Evolutionary conservation across 1,140 invertebrate genomes (phyloP).

Genomic region (Drosophila navojoa): DNA sequence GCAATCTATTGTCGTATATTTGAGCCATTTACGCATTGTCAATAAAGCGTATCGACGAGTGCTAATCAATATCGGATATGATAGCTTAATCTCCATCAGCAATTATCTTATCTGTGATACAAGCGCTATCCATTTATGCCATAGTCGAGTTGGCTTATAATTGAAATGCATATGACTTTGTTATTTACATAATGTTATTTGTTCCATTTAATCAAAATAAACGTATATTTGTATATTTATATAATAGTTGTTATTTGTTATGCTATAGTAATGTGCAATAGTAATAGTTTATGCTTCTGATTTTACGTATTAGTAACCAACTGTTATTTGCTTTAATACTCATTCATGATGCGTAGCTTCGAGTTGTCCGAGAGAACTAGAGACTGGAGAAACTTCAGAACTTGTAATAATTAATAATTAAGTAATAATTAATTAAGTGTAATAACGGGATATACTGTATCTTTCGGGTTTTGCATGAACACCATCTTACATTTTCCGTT

Average conservation of each 20-base stretch:
- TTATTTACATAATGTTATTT: slow-evolving; percentile 19
- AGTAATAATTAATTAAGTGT: too few species aligned
- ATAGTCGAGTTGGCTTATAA: neutral
- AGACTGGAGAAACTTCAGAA: too few species aligned
- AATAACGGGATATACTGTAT: too few species aligned
- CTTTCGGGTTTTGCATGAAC: too few species aligned
- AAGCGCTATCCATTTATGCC: neutral
- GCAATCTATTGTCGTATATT: slow-evolving; percentile 85
- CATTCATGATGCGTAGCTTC: too few species aligned
- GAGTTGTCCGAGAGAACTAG: too few species aligned
- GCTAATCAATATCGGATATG: neutral
- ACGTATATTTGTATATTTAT: slow-evolving; percentile 36
- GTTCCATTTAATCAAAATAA: slow-evolving; percentile 33
- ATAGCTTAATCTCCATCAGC: neutral
- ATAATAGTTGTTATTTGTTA: slow-evolving; percentile 7
- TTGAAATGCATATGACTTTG: slow-evolving; percentile 17
- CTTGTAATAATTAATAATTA: too few species aligned
- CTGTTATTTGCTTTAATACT: neutral
- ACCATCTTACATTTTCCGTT: too few species aligned
- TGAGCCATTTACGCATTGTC: slow-evolving; percentile 5
- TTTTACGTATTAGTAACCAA: slow-evolving; percentile 16
- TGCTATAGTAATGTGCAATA: slow-evolving; percentile 3
- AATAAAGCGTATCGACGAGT: slow-evolving; percentile 13
- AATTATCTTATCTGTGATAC: slow-evolving; percentile 9
- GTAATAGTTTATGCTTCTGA: slow-evolving; percentile 13